Base-by-base conservation (phyloP, 1,140 invertebrate species). In the Dinoponera quadriceps region DNA sequence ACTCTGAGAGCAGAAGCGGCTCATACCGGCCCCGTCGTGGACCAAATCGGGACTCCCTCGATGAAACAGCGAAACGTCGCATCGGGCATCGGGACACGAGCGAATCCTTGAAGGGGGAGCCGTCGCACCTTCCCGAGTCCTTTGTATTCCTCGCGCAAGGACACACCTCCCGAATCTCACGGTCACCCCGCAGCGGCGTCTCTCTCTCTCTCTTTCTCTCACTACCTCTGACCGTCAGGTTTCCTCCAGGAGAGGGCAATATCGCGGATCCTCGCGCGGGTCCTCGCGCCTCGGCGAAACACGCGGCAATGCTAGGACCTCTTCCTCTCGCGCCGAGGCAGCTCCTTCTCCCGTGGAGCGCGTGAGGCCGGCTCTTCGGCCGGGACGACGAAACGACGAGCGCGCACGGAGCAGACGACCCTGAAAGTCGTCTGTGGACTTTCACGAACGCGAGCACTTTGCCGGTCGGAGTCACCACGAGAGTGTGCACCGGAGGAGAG, bases 361-460 rank as follows among this genome's bases (percentile, higher is more conserved):
- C 69, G 75, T 82, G 60, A 60, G 84, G 88, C 83, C 87, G 86
- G 88, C 89, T 83, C 54, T 54, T 85, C 63, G 87, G 73, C 62
- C 85, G 82, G 82, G 84, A 86, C 86, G 86, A 87, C 55, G 60
- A 25, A 69, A 77, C 69, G 69, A 62, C 66, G 44, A 75, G 72
- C 68, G 60, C 71, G 59, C 49, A 87, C 88, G 89, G 89, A 90
- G 86, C 90, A 88, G 91, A 91, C 92, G 92, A 93, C 92, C 92
- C 92, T 93, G 92, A 93, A 92, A 93, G 90, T 91, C 90, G 89
- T 90, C 90, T 91, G 88, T 87, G 87, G 89, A 93, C 93, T 94
- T 94, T 93, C 93, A 93, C 93, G 92, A 92, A 91, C 89, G 89
- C 90, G 92, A 92, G 90, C 90, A 91, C 92, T 91, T 90, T 90